Percentiles rank a stretch among this genome's conserved stretches.
These are phyloP conservation scores for Ectropis crepuscularia DNA, from an alignment of 2,888 invertebrate species.

Conservation along the genomic window DNA sequence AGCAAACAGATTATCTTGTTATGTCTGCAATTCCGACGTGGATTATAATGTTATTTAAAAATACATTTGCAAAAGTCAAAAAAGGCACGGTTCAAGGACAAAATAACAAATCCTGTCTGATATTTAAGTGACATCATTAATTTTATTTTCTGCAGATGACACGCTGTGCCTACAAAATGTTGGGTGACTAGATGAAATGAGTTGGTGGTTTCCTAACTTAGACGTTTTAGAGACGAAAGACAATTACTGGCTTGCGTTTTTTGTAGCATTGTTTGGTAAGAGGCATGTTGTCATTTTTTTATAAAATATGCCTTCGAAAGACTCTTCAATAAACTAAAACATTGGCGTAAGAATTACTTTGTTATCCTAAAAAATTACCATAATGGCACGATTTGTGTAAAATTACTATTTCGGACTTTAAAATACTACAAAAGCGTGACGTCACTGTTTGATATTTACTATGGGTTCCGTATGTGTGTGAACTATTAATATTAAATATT, in stretches of 20 bases:
- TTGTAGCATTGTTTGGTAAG: background rate
- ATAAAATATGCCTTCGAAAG: too few relatives aligned
- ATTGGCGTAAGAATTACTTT: too few relatives aligned
- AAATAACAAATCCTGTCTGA: background rate
- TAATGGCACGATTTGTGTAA: too few relatives aligned
- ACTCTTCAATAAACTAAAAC: too few relatives aligned
- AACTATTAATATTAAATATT: too few relatives aligned
- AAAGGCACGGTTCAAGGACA: background rate
- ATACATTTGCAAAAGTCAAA: background rate
- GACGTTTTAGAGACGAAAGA: constrained; percentile 64
- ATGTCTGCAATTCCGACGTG: too few relatives aligned
- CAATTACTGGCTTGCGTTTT: constrained; percentile 65
- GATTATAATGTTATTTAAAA: background rate
- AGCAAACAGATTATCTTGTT: background rate
- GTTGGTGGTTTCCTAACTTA: constrained; percentile 59
- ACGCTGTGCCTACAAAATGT: constrained; percentile 58
- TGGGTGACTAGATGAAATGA: constrained; percentile 63
- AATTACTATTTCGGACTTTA: too few relatives aligned
- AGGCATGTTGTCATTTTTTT: too few relatives aligned
- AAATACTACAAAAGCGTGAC: too few relatives aligned
- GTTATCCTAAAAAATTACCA: too few relatives aligned
- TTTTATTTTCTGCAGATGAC: constrained; percentile 76
- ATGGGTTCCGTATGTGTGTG: too few relatives aligned
- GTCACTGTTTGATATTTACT: too few relatives aligned
- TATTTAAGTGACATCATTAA: constrained; percentile 63